phyloP scores from a whole-genome alignment of 1,140 invertebrate genomes.

The Drosophila rhopaloa region DNA sequence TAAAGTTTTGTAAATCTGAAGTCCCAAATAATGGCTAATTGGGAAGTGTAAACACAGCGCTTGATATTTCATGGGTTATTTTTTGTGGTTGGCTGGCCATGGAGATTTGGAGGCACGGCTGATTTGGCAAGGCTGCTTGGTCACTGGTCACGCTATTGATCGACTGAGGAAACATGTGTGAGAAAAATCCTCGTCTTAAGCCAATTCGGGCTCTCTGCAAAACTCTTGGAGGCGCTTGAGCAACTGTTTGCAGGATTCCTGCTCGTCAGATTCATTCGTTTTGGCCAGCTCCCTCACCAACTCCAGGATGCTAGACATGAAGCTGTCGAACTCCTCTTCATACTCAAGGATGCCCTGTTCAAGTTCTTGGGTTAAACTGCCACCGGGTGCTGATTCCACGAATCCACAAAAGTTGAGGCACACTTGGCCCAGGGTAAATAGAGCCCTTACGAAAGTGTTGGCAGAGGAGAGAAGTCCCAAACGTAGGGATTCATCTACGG shows the following conservation, averaged over 20 bases:
- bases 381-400: slow-evolving; percentile 13
- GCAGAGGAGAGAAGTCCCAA: slow-evolving; percentile 35
- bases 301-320: slow-evolving; percentile 41
- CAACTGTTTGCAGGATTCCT: slow-evolving; percentile 39
- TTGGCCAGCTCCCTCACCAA: slow-evolving; percentile 42
- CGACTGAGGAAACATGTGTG: slow-evolving; percentile 3
- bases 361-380: background rate
- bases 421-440: slow-evolving; percentile 56
- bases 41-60: background rate
- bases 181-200: background rate
- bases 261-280: slow-evolving; percentile 2
- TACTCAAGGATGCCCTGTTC: slow-evolving; percentile 22
- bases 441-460: slow-evolving; percentile 40
- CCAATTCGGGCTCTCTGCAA: background rate
- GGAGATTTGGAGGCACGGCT: background rate
- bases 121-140: slow-evolving; percentile 22
- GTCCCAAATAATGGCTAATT: background rate
- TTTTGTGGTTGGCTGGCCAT: background rate
- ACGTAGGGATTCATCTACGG: slow-evolving; percentile 27
- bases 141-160: background rate
- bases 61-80: background rate
- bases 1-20: too few species aligned
- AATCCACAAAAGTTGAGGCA: slow-evolving; percentile 59
- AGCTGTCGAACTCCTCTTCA: slow-evolving; percentile 40
- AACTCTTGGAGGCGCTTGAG: slow-evolving; percentile 39